A percentile compares a stretch with the other conserved stretches of the same genome.
Evolutionary conservation across 2,113 vertebrate genomes (phyloP).

Genomic region (human): DNA sequence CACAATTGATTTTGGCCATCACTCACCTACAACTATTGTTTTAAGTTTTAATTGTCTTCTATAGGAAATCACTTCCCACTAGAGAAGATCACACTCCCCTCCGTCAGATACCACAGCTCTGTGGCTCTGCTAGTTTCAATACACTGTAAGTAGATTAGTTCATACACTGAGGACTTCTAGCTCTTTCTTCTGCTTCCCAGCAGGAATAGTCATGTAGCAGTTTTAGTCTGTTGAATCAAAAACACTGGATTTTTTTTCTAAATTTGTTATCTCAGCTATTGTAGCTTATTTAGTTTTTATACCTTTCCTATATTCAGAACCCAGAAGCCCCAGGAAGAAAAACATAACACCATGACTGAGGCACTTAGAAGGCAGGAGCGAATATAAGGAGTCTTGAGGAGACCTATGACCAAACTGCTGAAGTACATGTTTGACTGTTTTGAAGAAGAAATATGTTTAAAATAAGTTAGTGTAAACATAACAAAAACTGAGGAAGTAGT

Average conservation of each 20-base stretch:
- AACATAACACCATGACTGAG: conserved; percentile 88
- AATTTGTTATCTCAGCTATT: not conserved
- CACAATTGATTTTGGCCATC: not conserved
- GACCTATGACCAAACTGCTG: conserved; percentile 89
- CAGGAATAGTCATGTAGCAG: not conserved
- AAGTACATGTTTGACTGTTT: conserved; percentile 83
- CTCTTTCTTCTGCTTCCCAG: not conserved
- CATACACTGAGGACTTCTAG: not conserved
- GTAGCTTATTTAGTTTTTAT: not conserved
- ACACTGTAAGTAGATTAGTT: not conserved
- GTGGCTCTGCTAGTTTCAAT: not conserved
- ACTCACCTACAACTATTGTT: not conserved
- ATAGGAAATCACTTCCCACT: not conserved
- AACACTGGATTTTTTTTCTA: not conserved
- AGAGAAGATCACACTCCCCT: not conserved
- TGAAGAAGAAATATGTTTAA: not conserved
- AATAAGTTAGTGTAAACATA: conserved; percentile 14
- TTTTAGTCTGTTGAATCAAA: not conserved
- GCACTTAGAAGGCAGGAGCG: conserved; percentile 87
- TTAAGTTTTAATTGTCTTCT: not conserved
- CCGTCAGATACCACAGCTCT: not conserved
- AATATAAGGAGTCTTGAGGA: conserved; percentile 91
- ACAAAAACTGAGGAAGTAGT: not conserved
- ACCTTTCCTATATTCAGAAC: conserved; percentile 82
- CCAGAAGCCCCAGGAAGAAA: conserved; percentile 91